phyloP scores from a whole-genome alignment of 2,888 invertebrate species.

The Sisyra nigra region DNA sequence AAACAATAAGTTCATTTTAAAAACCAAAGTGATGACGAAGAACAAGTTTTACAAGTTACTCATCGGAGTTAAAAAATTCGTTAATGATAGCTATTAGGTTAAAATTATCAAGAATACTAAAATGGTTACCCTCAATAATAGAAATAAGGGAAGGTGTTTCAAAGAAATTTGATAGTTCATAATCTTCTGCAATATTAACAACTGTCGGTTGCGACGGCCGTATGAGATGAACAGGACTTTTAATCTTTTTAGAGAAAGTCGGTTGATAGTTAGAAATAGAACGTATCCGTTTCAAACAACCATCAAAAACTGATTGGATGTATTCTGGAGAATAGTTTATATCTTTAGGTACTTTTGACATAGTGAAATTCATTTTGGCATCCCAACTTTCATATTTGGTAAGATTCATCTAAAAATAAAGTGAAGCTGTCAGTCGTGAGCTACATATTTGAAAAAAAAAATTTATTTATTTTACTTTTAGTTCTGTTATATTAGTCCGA shows the following conservation, averaged over 20 bases:
- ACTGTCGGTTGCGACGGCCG: conserved; percentile 41
- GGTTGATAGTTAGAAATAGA: conserved; percentile 32
- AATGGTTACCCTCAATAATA: conserved; percentile 56
- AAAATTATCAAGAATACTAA: conserved; percentile 47
- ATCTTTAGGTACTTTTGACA: conserved; percentile 28
- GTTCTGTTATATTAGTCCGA: conserved; percentile 26
- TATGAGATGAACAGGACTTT: conserved; percentile 40
- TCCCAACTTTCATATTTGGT: conserved; percentile 35
- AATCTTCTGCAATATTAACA: conserved; percentile 42
- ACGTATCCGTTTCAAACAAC: too few species aligned
- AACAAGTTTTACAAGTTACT: too few species aligned
- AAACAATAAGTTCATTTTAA: too few species aligned
- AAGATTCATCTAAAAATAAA: conserved; percentile 25
- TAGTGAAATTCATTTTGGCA: conserved; percentile 35
- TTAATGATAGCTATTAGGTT: conserved; percentile 44
- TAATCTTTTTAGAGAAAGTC: conserved; percentile 19
- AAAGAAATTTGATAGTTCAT: conserved; percentile 42
- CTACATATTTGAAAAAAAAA: neutral
- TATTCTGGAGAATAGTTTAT: conserved; percentile 25
- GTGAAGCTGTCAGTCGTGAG: too few species aligned
- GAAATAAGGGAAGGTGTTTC: conserved; percentile 38
- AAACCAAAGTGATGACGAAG: too few species aligned
- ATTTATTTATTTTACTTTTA: conserved; percentile 18
- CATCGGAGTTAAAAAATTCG: conserved; percentile 12
- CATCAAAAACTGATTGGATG: too few species aligned